Conservation (phyloP, 2,113 vertebrate genomes). For the Misgurnus anguillicaudatus region DNA sequence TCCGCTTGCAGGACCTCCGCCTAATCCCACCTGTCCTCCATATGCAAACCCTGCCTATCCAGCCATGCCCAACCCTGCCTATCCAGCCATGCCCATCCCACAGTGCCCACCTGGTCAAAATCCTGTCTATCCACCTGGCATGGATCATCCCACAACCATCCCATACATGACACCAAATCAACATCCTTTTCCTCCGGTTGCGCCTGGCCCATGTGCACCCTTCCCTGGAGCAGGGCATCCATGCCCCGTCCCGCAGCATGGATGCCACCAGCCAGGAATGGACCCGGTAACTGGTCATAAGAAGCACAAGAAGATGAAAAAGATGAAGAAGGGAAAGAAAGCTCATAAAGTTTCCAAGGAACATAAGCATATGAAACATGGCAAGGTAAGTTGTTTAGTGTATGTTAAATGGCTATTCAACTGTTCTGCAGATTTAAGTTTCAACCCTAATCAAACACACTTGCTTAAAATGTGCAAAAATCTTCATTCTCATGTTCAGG, state of each 20-base stretch:
- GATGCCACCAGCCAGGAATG: conserved; percentile 19
- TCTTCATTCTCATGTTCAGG: no score
- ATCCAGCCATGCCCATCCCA: conserved; percentile 18
- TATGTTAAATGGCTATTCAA: no score
- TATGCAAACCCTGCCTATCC: neutral
- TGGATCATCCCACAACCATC: conserved; percentile 5
- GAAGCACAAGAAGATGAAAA: conserved; percentile 71
- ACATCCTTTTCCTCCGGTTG: conserved; percentile 34
- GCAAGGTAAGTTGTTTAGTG: conserved; percentile 64
- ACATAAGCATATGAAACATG: conserved; percentile 54
- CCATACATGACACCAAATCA: conserved; percentile 26
- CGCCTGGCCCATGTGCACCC: conserved; percentile 29
- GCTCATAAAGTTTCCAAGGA: conserved; percentile 48
- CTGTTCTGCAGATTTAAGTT: no score
- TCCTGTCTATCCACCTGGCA: conserved; percentile 15
- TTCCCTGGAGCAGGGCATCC: conserved; percentile 42
- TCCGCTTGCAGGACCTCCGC: no score
- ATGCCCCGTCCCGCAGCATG: neutral
- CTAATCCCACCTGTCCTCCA: neutral
- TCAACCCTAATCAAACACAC: no score
- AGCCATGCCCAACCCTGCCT: conserved; percentile 16
- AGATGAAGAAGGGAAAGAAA: conserved; percentile 73
- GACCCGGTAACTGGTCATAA: conserved; percentile 24
- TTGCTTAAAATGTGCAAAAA: no score
- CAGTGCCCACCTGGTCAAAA: conserved; percentile 31